Base-by-base conservation (phyloP, 2,888 invertebrate species). In the Odontocerum albicorne region DNA sequence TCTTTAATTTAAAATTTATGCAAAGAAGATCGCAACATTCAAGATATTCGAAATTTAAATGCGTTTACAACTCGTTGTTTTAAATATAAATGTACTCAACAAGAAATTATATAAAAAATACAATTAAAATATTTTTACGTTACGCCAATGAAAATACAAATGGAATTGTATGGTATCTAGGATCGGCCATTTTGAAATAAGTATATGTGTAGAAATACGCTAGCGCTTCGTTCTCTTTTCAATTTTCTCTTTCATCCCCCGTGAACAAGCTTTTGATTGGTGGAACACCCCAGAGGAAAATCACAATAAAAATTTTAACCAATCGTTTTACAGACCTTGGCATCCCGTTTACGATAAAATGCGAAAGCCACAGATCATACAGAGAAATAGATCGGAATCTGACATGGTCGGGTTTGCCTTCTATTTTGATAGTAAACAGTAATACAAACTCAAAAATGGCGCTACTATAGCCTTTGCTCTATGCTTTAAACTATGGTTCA, bases 191-290 rank as follows among this genome's bases (percentile, higher is more conserved):
- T n/a, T 16, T 20, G 21, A 10, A 20, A 20, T 3, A 8, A 12
- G 21, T 3, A 20, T 12, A 21, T 40, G 40, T 40, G 4, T 12
- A 40, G 4, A 20, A 21, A 15, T 2, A 6, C 6, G 20, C 21
- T 16, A 19, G 20, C 47, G 50, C 49, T 44, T 39, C 45, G 50
- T 57, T 57, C 51, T 21, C 31, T 35, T 33, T 13, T 10, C 13
- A 43, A 21, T 43, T 42, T 50, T 43, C 43, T 35, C 43, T 33
- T 50, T 49, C 49, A 49, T 13, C 38, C 27, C 47, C 27, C 21
- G 42, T 2, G 16, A 27, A 12, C 36, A 13, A 12, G 35, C 32
- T 13, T 27, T 17, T 36, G 33, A 52, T 52, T 38, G 57, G 52
- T 7, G 40, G 21, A 27, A 10, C 38, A 15, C 16, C 20, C 6